These are phyloP conservation scores for Dasypolia templi DNA, from an alignment of 2,888 invertebrate genomes.

Conservation along the genomic window DNA sequence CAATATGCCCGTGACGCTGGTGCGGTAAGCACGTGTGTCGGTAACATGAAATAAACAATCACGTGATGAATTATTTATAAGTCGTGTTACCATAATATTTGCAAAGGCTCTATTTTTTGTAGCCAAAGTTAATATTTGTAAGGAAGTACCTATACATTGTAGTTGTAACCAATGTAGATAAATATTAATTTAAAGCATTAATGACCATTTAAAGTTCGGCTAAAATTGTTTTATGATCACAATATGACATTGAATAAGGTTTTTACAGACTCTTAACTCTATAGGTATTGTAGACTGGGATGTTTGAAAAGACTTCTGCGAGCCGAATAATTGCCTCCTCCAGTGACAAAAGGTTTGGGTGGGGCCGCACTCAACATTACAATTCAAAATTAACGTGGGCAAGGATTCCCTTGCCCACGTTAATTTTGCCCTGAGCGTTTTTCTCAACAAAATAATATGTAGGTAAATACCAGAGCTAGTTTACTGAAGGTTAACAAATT, in stretches of 20 bases:
- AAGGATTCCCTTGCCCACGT: too few species aligned
- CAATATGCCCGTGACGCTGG: constrained; percentile 56
- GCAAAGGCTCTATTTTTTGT: constrained; percentile 37
- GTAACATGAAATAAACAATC: constrained; percentile 60
- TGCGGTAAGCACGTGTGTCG: constrained; percentile 51
- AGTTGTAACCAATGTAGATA: constrained; percentile 26
- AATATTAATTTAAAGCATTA: not conserved
- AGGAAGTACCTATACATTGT: constrained; percentile 10
- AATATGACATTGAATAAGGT: constrained; percentile 3
- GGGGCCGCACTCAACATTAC: constrained; percentile 16
- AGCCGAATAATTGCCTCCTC: constrained; percentile 19
- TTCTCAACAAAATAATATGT: constrained; percentile 32
- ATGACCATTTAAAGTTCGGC: constrained; percentile 4
- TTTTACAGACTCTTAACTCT: not conserved
- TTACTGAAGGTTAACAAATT: constrained; percentile 20
- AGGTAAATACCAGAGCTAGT: constrained; percentile 8
- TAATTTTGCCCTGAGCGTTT: constrained; percentile 19
- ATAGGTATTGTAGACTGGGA: not conserved
- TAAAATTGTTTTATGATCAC: not conserved
- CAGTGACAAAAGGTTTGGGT: constrained; percentile 29
- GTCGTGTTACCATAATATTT: constrained; percentile 49
- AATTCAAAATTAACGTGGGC: constrained; percentile 16
- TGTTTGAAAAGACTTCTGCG: constrained; percentile 17
- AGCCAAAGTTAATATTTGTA: constrained; percentile 32
- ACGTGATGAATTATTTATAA: constrained; percentile 65